These are phyloP conservation scores for Alosa sapidissima DNA, from an alignment of 2,797 vertebrate genomes.

Conservation along the genomic window DNA sequence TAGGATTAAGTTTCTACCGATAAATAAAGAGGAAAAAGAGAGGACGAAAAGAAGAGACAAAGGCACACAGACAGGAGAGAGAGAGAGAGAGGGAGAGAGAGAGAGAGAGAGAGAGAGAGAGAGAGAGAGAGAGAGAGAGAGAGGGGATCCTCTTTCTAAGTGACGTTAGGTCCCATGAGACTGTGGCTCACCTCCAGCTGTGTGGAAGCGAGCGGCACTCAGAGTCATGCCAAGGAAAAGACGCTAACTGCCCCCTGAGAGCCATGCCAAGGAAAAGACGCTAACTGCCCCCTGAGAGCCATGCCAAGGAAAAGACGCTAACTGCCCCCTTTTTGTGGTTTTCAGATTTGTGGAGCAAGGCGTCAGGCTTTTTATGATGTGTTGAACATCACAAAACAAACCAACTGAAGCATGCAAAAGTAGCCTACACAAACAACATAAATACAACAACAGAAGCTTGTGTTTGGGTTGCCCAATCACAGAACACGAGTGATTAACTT, in stretches of 20 bases:
- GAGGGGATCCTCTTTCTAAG: background rate
- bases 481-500: background rate
- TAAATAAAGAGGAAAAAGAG: background rate
- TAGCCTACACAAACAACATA: background rate
- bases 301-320: background rate
- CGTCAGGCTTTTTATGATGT: background rate
- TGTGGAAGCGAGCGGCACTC: background rate
- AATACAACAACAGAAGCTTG: background rate
- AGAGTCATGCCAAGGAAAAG: background rate
- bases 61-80: conserved; percentile 5
- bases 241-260: background rate
- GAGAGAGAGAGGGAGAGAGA: background rate
- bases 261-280: background rate
- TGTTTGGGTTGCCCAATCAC: background rate
- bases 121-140: background rate
- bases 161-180: background rate
- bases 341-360: background rate
- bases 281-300: background rate
- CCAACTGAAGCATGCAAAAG: background rate
- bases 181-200: background rate
- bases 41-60: background rate
- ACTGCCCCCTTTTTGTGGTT: background rate
- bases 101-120: background rate
- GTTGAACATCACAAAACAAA: background rate
- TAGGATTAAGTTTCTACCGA: background rate